Conservation (phyloP, 2,888 invertebrate genomes). For the Orchesellides sinensis region DNA sequence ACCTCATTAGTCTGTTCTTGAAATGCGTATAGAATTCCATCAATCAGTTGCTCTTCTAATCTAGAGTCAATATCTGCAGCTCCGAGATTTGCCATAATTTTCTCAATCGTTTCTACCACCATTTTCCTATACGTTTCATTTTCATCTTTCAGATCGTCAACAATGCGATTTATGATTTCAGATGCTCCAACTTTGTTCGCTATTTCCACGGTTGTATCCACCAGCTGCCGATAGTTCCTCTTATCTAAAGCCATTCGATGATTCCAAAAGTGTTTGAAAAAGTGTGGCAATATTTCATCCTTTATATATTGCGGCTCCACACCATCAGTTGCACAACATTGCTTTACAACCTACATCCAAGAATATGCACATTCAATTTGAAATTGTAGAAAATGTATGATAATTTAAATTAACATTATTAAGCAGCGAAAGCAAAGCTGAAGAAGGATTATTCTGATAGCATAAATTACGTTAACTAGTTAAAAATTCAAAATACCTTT, state of each 20-base stretch:
- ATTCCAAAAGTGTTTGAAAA: conserved; percentile 99
- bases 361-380: too few relatives aligned
- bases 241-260: conserved; percentile 99
- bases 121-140: conserved; percentile 99
- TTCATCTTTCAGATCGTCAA: conserved; percentile 99
- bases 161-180: conserved; percentile 98
- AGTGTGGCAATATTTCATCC: conserved; percentile 98
- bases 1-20: conserved; percentile 99
- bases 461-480: neutral
- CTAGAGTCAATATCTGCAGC: conserved; percentile 99
- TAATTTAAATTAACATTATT: conserved; percentile 37
- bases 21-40: conserved; percentile 99
- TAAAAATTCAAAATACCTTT: conserved; percentile 82
- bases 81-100: conserved; percentile 97
- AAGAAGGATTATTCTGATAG: neutral
- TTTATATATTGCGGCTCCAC: conserved; percentile 99
- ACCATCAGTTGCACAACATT: conserved; percentile 99
- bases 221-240: conserved; percentile 97
- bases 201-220: conserved; percentile 99
- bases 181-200: conserved; percentile 99
- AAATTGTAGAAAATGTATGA: neutral
- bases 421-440: too few relatives aligned
- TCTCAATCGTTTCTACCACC: conserved; percentile 99
- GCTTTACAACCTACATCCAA: conserved; percentile 95
- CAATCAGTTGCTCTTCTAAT: conserved; percentile 98